A percentile compares a stretch with the other conserved stretches of the same genome.
phyloP scores from a whole-genome alignment of 2,888 invertebrate genomes.

The Odiellus spinosus region DNA sequence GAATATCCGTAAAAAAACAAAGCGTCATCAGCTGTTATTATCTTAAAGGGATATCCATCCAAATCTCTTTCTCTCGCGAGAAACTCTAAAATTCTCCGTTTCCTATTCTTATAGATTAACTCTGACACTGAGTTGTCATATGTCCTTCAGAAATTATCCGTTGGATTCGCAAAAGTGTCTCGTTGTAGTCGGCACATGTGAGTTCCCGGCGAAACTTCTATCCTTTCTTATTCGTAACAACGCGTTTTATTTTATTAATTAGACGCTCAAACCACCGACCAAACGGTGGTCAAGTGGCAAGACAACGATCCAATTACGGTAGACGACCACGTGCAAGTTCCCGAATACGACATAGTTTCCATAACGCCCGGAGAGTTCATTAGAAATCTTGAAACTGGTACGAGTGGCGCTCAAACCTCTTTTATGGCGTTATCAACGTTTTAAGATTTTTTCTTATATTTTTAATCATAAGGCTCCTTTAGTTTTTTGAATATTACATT shows the following conservation, averaged over 20 bases:
- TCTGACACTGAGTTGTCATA: conserved; percentile 21
- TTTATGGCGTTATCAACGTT: background rate
- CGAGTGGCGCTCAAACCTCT: no score
- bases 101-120: no score
- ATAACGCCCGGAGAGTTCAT: conserved; percentile 8
- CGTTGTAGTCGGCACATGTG: conserved; percentile 21
- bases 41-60: no score
- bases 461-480: conserved; percentile 14
- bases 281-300: conserved; percentile 17
- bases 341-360: conserved; percentile 17
- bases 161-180: conserved; percentile 22
- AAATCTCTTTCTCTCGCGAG: no score
- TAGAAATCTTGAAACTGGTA: conserved; percentile 17
- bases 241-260: background rate
- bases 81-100: no score
- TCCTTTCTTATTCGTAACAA: background rate
- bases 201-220: conserved; percentile 13
- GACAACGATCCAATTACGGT: conserved; percentile 14
- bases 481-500: conserved; percentile 19
- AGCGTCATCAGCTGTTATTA: no score
- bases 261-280: conserved; percentile 21
- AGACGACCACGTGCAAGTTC: conserved; percentile 17
- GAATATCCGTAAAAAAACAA: no score
- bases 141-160: conserved; percentile 21
- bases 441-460: background rate